Base-by-base conservation (phyloP, 1,140 invertebrate genomes). In the Lucilia cuprina region DNA sequence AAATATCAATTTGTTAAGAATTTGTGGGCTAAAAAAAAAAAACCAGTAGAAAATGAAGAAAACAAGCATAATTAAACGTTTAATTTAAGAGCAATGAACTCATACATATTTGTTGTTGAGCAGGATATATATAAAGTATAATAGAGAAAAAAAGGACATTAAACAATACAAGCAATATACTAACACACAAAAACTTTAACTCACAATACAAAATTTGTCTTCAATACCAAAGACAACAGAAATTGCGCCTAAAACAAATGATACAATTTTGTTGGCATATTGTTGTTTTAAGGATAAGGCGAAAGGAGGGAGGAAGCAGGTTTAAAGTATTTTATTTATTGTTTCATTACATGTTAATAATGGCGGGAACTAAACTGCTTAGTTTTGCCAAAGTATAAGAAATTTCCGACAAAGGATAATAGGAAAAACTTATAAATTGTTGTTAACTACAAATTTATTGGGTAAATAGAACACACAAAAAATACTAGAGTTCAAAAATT, bases 311-410 rank as follows among this genome's bases (percentile, higher is more conserved):
- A 70, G 65, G 19, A 7, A 70, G 65, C n/a, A 5, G 2, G 9
- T 70, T 70, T 25, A 7, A 50, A 34, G 17, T 84, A 86, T 85
- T 86, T 87, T 89, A 88, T 87, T 87, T 87, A 89, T 89, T 89
- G 88, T 87, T 88, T 89, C 78, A 86, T 87, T 87, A 87, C 88
- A 87, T 89, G 89, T 70, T 70, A 25, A 70, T 70, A 70, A 70
- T 60, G 55, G 55, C n/a, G 55, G 55, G 14, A 60, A 60, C 55
- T n/a, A 41, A 41, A 41, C 41, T 70, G 65, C 65, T 70, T 70
- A 70, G 12, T n/a, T 60, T 60, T 60, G 41, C 41, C 17, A 55
- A 55, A 55, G 12, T 10, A 55, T 8, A 12, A 55, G 17, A 55
- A 10, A n/a, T 8, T 10, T 30, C 1, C 25, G 25, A 41, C 5